Percentiles rank a stretch among this genome's conserved stretches.
Conservation (phyloP, 2,797 vertebrate genomes). For the Pantherophis alleghaniensis region DNA sequence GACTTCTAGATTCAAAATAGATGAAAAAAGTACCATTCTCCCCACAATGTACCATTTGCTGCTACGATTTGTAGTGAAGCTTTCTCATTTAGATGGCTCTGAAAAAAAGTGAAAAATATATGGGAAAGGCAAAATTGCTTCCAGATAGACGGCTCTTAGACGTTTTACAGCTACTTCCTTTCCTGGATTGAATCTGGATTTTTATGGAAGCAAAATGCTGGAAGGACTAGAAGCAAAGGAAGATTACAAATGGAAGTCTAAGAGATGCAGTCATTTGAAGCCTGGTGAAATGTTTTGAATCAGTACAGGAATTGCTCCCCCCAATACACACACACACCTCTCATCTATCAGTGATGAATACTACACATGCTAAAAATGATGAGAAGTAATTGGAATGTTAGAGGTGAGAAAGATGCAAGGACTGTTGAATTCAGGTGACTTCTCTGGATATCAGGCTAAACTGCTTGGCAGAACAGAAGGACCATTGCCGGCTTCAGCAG, state of each 20-base stretch:
- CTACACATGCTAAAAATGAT: neutral
- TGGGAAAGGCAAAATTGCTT: neutral
- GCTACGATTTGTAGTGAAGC: neutral
- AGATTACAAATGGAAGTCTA: neutral
- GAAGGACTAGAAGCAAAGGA: neutral
- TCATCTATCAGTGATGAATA: neutral
- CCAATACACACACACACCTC: no score
- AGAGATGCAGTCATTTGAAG: neutral
- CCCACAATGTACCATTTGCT: neutral
- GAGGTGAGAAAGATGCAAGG: neutral
- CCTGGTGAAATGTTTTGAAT: neutral
- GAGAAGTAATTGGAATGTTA: neutral
- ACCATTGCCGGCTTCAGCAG: neutral
- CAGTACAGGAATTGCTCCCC: neutral
- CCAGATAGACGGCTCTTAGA: neutral
- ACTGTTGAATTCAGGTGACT: neutral
- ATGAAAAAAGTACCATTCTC: neutral
- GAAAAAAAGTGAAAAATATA: neutral
- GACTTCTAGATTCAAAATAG: neutral
- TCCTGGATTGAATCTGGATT: neutral
- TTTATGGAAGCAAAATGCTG: neutral
- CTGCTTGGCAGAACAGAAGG: neutral
- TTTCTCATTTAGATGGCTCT: neutral
- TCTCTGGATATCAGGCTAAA: neutral
- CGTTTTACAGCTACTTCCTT: neutral